phyloP scores from a whole-genome alignment of 2,797 vertebrate species.

The Myotis daubentonii region DNA sequence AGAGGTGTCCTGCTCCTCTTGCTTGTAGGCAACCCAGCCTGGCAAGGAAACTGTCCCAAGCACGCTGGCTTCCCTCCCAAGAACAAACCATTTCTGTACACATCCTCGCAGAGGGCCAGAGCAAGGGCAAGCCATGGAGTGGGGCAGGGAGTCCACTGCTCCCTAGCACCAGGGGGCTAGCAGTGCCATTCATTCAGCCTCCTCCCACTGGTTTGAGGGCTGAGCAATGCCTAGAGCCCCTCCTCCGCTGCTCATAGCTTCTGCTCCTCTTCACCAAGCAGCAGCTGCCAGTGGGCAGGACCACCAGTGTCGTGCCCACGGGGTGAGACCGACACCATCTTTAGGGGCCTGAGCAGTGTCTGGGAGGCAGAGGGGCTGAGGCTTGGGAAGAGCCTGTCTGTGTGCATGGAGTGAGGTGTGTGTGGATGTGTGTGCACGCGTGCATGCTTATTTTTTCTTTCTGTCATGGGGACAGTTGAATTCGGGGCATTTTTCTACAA shows the following conservation, averaged over 20 bases:
- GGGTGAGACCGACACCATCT: background rate
- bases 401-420: constrained; percentile 60
- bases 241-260: background rate
- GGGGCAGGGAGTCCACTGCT: background rate
- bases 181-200: background rate
- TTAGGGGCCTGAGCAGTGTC: background rate
- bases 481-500: constrained; percentile 68
- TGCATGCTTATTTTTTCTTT: constrained; percentile 71
- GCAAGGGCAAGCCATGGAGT: background rate
- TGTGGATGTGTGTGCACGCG: constrained; percentile 51
- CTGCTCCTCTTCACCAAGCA: background rate
- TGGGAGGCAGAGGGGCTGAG: background rate
- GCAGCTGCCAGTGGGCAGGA: background rate
- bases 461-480: constrained; percentile 61
- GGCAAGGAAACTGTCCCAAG: background rate
- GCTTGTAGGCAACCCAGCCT: background rate
- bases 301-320: background rate
- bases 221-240: background rate
- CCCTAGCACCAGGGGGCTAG: background rate
- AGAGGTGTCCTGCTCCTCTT: background rate
- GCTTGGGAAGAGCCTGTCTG: background rate
- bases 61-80: constrained; percentile 21
- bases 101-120: background rate
- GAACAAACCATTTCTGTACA: background rate
- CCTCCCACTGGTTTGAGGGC: background rate